Evolutionary conservation across 2,113 vertebrate genomes (phyloP).

Genomic region (Numida meleagris): DNA sequence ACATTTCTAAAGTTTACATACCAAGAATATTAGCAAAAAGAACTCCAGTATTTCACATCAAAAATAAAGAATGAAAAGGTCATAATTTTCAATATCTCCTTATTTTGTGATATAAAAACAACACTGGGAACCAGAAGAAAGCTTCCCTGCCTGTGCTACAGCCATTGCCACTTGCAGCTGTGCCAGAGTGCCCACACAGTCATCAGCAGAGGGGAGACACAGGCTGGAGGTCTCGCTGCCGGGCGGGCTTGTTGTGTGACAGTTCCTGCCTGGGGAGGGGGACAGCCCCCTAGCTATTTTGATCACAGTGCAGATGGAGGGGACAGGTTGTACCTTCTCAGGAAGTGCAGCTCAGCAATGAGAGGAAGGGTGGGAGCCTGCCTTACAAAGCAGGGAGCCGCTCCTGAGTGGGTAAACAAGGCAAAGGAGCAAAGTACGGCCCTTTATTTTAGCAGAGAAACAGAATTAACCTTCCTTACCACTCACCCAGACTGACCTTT

Average conservation of each 20-base stretch:
- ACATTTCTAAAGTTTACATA: neutral
- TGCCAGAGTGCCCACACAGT: rapidly evolving
- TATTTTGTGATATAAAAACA: no score
- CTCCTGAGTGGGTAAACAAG: neutral
- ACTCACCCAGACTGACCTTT: neutral
- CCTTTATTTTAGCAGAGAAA: neutral
- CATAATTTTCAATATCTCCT: neutral
- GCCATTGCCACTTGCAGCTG: neutral
- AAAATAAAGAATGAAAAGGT: neutral
- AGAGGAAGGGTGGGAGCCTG: slow-evolving; percentile 25
- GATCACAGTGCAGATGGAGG: neutral
- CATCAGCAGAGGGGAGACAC: rapidly evolving
- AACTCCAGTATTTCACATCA: neutral
- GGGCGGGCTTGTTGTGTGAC: neutral
- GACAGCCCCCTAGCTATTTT: neutral
- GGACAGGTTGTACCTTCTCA: slow-evolving; percentile 38
- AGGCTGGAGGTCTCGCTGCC: neutral
- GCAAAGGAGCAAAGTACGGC: neutral
- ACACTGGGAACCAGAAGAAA: neutral
- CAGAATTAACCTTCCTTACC: neutral
- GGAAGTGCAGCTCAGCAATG: neutral
- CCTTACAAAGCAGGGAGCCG: neutral
- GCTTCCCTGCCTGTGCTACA: neutral
- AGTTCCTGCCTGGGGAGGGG: rapidly evolving
- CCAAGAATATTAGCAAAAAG: neutral